Evolutionary conservation across 2,797 vertebrate species (phyloP).

Genomic region (Lophius americanus): DNA sequence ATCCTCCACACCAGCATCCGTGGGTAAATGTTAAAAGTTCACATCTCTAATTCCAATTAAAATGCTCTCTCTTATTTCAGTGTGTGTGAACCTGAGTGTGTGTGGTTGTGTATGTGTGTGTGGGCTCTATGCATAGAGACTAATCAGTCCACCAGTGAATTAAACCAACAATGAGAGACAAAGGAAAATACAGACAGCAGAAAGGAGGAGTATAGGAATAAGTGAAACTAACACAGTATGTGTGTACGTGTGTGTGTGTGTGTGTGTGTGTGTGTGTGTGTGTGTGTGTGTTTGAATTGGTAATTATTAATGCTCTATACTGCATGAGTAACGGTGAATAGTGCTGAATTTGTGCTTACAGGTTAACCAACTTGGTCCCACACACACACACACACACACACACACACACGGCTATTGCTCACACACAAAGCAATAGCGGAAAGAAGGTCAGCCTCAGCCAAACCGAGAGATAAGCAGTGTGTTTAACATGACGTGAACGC

Average conservation of each 20-base stretch:
- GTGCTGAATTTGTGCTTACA: conserved; percentile 64
- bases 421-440: neutral
- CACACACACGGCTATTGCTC: conserved; percentile 9
- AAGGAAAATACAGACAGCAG: conserved; percentile 13
- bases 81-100: conserved; percentile 9
- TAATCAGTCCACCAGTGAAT: conserved; percentile 45
- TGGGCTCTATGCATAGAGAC: conserved; percentile 3
- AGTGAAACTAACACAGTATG: conserved; percentile 26
- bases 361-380: conserved; percentile 47
- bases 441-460: no score
- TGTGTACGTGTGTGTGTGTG: conserved; percentile 10
- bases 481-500: neutral
- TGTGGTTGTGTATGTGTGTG: conserved; percentile 3
- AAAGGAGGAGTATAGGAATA: neutral
- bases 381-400: conserved; percentile 16
- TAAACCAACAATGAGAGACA: conserved; percentile 52
- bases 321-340: conserved; percentile 64
- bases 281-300: conserved; percentile 49
- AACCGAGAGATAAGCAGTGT: no score
- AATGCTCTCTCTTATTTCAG: conserved; percentile 24
- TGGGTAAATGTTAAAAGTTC: conserved; percentile 41
- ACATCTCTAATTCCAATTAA: conserved; percentile 30
- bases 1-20: neutral
- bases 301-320: conserved; percentile 67
- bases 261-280: conserved; percentile 13